A percentile compares a stretch with the other conserved stretches of the same genome.
These are phyloP conservation scores for Phallusia fumigata DNA, from an alignment of 23 tunicate species.

Conservation along the genomic window DNA sequence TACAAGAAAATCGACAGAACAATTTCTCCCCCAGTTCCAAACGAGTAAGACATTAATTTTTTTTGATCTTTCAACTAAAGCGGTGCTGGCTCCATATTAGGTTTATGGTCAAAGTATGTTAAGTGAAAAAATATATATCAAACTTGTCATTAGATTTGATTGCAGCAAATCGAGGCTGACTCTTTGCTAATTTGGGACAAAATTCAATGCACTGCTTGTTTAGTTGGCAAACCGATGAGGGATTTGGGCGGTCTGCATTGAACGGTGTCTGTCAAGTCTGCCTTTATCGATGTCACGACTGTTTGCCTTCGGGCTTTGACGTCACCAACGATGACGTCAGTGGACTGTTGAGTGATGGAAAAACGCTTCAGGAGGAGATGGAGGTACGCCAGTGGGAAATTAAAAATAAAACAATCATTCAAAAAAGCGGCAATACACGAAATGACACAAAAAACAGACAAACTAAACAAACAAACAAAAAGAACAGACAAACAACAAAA, in stretches of 20 bases:
- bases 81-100: no score
- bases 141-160: no score
- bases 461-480: no score
- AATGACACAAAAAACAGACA: no score
- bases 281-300: slow-evolving; percentile 13
- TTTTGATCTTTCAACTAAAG: no score
- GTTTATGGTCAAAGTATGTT: no score
- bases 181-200: no score
- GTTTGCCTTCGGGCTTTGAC: slow-evolving; percentile 28
- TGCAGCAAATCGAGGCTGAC: no score
- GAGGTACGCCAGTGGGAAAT: no score
- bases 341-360: slow-evolving; percentile 5
- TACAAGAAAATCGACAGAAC: background rate
- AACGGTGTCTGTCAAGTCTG: slow-evolving; percentile 46
- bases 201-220: background rate
- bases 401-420: background rate
- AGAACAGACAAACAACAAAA: no score
- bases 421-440: background rate
- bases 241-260: slow-evolving; percentile 46
- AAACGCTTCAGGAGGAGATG: slow-evolving; percentile 16
- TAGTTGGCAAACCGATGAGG: slow-evolving; percentile 58
- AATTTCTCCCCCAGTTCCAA: background rate
- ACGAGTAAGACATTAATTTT: background rate
- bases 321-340: slow-evolving; percentile 26
- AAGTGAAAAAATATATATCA: no score